Evolutionary conservation across 2,888 invertebrate genomes (phyloP).

Genomic region (Cecidostiba fungosa): DNA sequence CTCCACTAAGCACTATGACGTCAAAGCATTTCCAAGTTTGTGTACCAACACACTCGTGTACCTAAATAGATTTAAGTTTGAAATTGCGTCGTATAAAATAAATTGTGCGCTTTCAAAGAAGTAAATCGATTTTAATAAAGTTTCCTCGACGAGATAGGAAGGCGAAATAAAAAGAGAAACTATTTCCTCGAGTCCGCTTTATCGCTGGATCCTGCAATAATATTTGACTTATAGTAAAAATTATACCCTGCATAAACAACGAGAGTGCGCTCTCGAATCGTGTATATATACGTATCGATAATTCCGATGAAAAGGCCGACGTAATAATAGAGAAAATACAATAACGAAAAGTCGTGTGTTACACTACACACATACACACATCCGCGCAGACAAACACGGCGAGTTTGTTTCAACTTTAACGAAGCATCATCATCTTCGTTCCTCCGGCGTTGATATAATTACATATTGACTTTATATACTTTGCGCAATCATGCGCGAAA

Average conservation of each 20-base stretch:
- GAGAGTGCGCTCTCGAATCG: neutral
- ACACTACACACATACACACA: neutral
- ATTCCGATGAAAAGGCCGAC: neutral
- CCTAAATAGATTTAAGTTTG: constrained; percentile 55
- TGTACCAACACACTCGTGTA: constrained; percentile 10
- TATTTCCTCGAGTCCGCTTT: constrained; percentile 48
- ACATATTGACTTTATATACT: neutral
- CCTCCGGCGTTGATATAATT: neutral
- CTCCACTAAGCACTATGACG: neutral
- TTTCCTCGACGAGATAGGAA: constrained; percentile 25
- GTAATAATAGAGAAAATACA: neutral
- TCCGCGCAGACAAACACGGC: neutral
- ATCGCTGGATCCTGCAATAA: constrained; percentile 39
- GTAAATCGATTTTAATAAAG: constrained; percentile 60
- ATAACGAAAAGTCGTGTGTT: neutral
- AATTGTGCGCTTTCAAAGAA: constrained; percentile 52
- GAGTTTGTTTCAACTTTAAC: neutral
- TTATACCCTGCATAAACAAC: constrained; percentile 45
- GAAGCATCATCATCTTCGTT: constrained; percentile 3
- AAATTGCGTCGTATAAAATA: constrained; percentile 54
- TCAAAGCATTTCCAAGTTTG: constrained; percentile 42
- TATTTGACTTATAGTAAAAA: constrained; percentile 38
- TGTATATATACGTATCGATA: neutral
- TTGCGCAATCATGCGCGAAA: constrained; percentile 8
- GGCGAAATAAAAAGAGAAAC: constrained; percentile 48